Evolutionary conservation across 2,888 invertebrate genomes (phyloP), one percentile per base, ranked within the genome.

Genomic region (Seira sanloemensis): DNA sequence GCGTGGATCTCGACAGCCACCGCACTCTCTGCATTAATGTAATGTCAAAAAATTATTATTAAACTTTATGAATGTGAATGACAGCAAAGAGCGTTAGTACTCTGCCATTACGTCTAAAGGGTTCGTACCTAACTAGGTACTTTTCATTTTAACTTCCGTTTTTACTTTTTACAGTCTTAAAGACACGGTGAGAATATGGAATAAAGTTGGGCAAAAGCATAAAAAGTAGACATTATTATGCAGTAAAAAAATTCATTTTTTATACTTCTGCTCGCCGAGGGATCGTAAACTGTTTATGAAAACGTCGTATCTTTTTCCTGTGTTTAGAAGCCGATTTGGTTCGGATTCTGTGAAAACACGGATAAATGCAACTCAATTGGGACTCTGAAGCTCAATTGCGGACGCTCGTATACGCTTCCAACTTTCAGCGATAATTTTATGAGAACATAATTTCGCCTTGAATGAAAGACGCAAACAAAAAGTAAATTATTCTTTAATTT

Each of bases 221-320:
- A n/a, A 58, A 58, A 18, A 4, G n/a, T n/a, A 18, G n/a, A 58
- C 18, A 58, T 58, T 58, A 58, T 58, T 58, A 58, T 4, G 58
- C 58, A 58, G n/a, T 58, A 58, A 58, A 58, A n/a, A 58, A 58
- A 58, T 58, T 58, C 58, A 58, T 58, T 58, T 58, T n/a, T 58
- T 58, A n/a, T 58, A 58, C 7, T 37, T 27, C 23, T 65, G 69
- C 71, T 82, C 82, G 69, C 82, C 71, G 19, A 71, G 82, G 82
- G 76, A 69, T 71, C 65, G 65, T 82, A 82, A 82, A 82, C 82
- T 71, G 82, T 82, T 76, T 82, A 82, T 82, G 76, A 46, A 67
- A 75, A n/a, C n/a, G n/a, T n/a, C n/a, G n/a, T n/a, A n/a, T n/a
- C n/a, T n/a, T n/a, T n/a, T n/a, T n/a, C n/a, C n/a, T n/a, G n/a